Evolutionary conservation across 1,140 invertebrate species (phyloP).

Genomic region (Papilio machaon): DNA sequence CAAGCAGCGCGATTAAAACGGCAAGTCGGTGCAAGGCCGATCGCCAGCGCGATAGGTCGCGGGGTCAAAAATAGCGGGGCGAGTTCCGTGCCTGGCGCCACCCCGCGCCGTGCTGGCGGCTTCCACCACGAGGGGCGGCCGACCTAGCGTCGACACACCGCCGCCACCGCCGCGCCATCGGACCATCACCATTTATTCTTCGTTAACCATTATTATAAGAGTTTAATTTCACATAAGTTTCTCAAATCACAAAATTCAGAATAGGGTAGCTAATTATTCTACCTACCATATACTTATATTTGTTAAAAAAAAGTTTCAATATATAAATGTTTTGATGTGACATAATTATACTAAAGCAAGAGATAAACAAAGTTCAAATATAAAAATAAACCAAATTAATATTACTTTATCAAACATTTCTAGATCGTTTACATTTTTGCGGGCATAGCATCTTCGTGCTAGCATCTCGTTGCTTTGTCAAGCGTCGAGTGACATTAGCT

Average conservation of each 20-base stretch:
- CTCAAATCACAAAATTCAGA: neutral
- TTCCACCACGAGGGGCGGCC: conserved; percentile 74
- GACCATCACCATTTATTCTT: conserved; percentile 54
- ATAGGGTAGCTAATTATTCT: neutral
- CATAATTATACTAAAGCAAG: conserved; percentile 51
- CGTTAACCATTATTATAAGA: conserved; percentile 51
- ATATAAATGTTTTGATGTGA: conserved; percentile 34
- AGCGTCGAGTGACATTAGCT: conserved; percentile 77
- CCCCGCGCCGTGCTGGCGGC: conserved; percentile 74
- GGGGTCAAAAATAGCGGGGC: conserved; percentile 76
- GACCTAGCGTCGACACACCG: conserved; percentile 52
- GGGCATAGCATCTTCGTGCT: conserved; percentile 78
- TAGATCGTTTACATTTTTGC: conserved; percentile 74
- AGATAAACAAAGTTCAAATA: conserved; percentile 61
- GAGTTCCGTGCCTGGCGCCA: conserved; percentile 75
- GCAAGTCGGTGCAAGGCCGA: conserved; percentile 73
- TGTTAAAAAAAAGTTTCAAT: neutral
- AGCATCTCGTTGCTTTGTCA: conserved; percentile 77
- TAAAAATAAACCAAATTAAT: conserved; percentile 70
- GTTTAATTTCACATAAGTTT: neutral
- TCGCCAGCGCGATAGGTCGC: conserved; percentile 73
- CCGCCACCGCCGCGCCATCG: conserved; percentile 42
- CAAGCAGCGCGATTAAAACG: conserved; percentile 67
- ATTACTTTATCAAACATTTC: conserved; percentile 71
- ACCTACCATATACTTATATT: neutral